Base-by-base conservation (phyloP, 2,797 vertebrate species). In the Clarias platycephalus region DNA sequence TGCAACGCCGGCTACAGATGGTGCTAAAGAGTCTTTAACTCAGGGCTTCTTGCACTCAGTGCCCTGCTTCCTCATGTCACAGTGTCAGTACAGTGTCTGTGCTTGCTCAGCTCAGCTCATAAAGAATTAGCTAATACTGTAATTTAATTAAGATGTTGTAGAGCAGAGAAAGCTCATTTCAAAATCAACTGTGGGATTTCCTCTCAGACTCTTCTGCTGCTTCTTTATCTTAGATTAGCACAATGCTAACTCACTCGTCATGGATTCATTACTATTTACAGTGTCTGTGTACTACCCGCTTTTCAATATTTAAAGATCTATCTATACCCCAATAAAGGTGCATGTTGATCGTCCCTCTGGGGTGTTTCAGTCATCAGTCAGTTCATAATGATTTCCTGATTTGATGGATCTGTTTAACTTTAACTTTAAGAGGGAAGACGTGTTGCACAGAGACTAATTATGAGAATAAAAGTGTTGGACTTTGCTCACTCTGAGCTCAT, bases 21-120 rank as follows among this genome's bases (percentile, higher is more conserved):
- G 93, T 94, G 94, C 94, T 93, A 93, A 90, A 49, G 67, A 28
- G 53, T 60, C 55, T 71, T 40, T 28, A 3, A 71, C 55, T 82
- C 55, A 60, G 67, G 80, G 66, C 80, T 60, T 67, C 40, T 67
- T 5, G 18, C 62, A 67, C 49, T 70, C 80, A 8, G 49, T 6
- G 63, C 64, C 66, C 49, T 31, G 62, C 67, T 79, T 44, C 78
- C 13, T 24, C 31, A 26, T 58, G 6, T 81, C 70, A 10, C 55
- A 83, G 16, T 74, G 64, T 53, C 44, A 10, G 44, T 6, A 81
- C 31, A 24, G 44, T 49, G 10, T 8, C 58, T 53, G 58, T 37
- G 40, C 22, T 34, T 28, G 12, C 28, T 80, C 58, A 10, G 26
- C 26, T 84, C 77, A 10, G 37, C 26, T 84, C 77, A 16, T 37